Base-by-base conservation (phyloP, 2,888 invertebrate genomes). In the Mactromeris polynyma region DNA sequence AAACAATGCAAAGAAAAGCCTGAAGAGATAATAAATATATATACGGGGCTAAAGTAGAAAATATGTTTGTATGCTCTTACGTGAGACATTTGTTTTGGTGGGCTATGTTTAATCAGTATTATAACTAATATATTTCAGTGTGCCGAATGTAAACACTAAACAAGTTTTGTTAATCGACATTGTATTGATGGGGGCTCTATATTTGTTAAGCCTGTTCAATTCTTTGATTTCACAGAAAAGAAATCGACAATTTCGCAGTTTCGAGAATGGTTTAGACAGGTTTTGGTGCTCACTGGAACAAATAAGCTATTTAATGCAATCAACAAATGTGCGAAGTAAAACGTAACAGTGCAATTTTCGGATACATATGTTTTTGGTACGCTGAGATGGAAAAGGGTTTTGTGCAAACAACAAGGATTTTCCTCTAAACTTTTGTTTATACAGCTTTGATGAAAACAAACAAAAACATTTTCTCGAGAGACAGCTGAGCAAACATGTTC, bases 1-100 rank as follows among this genome's bases (percentile, higher is more conserved):
- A 88, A 90, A 90, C 90, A 90, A 82, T 64, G 78, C 81, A 77
- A 73, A 42, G 79, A 79, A 46, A 79, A 31, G 14, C 17, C 33
- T 73, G 73, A 73, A 73, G 73, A 73, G 73, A 79, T 79, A 79
- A 42, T 42, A 79, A 79, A 42, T 40, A 40, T 11, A 79, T 42
- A 79, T 79, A 42, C 26, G 42, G 40, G 69, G 77, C 79, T 42
- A 42, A 40, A 79, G 42, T 42, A 42, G 79, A 79, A 79, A 79
- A 42, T 42, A 42, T 79, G 79, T 42, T 79, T 79, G 79, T 79
- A 36, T 79, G 26, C 26, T 42, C 79, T 79, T 40, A 38, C 42
- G 3, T 21, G 79, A 73, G 73, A 73, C 73, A 73, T 73, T 73
- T 73, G 73, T 73, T 73, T 73, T 73, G 73, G 73, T 17, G 73